Evolutionary conservation across 2,113 vertebrate genomes (phyloP).

Genomic region (Thunnus maccoyii): DNA sequence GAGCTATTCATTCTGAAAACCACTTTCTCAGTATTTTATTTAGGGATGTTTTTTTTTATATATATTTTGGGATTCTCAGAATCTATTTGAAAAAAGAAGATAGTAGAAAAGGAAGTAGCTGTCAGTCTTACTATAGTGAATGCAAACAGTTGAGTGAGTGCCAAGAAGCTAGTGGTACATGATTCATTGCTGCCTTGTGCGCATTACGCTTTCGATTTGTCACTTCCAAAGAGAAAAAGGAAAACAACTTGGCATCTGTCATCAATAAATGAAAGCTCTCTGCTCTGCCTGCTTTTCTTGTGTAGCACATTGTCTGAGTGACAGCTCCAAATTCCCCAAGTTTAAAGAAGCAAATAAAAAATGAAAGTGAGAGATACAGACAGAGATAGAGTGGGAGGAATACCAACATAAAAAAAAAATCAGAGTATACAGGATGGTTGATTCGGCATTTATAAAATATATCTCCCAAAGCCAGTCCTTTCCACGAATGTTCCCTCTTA

Average conservation of each 20-base stretch:
- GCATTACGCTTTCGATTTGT: slow-evolving; percentile 49
- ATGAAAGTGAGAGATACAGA: slow-evolving; percentile 9
- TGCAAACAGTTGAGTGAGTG: slow-evolving; percentile 16
- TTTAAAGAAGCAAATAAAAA: slow-evolving; percentile 16
- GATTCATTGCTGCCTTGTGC: slow-evolving; percentile 36
- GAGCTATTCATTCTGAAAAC: slow-evolving; percentile 19
- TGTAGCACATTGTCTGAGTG: slow-evolving; percentile 38
- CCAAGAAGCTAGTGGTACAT: slow-evolving; percentile 9
- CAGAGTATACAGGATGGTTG: background rate
- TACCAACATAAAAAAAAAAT: slow-evolving; percentile 3
- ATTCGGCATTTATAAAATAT: slow-evolving; percentile 42
- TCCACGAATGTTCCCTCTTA: slow-evolving; percentile 19
- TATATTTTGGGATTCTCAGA: slow-evolving; percentile 1
- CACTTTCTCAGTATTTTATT: background rate
- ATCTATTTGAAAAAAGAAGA: background rate
- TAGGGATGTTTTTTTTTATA: background rate
- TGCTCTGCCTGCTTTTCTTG: slow-evolving; percentile 49
- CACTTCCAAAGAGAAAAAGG: slow-evolving; percentile 42
- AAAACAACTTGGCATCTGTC: slow-evolving; percentile 43
- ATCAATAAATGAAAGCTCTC: slow-evolving; percentile 50
- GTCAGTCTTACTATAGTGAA: slow-evolving; percentile 3
- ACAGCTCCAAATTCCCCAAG: slow-evolving; percentile 52
- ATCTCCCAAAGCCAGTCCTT: background rate
- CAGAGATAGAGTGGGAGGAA: slow-evolving; percentile 15
- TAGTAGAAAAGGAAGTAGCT: background rate